Base-by-base conservation (phyloP, 2,797 vertebrate species). In the Discoglossus pictus region DNA sequence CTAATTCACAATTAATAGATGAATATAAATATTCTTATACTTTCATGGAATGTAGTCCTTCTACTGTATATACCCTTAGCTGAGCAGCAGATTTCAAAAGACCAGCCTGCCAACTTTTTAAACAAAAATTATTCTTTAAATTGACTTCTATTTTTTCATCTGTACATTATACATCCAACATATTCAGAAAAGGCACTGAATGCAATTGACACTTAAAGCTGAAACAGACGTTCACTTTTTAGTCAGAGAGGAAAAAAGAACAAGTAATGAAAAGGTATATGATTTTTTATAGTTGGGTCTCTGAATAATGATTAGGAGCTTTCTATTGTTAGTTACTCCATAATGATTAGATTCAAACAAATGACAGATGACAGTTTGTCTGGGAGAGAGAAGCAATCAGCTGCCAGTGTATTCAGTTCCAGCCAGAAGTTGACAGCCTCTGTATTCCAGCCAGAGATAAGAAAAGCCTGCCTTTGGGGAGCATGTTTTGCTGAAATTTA, bases 331-430 rank as follows among this genome's bases (percentile, higher is more conserved):
- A 61, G 38, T 51, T 46, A 47, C 31, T 62, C 23, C 39, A 47
- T 55, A 48, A 69, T 69, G 40, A 69, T 55, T 62, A 62, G 47
- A 68, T 68, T 68, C 54, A 68, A 42, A 61, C 65, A 55, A 47
- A 47, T 56, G 52, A 56, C 63, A 68, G 56, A 60, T 68, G 65
- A 68, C 65, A 61, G 48, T 68, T 21, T 35, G 34, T 42, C 47
- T 43, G 58, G 27, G 50, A 27, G 40, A 53, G 48, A 46, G 47
- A 44, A 20, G 36, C 44, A 35, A 40, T 42, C 35, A 68, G 40
- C 36, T 56, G 55, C 36, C 36, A 5, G 20, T 53, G 39, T 38
- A 68, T 61, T 61, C 48, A 68, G 27, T 25, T 44, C 24, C 6
- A 68, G 56, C 66, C 58, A 69, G 50, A 35, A 61, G 40, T 52